Base-by-base conservation (phyloP, 2,888 invertebrate genomes). In the Andrena hattorfiana region DNA sequence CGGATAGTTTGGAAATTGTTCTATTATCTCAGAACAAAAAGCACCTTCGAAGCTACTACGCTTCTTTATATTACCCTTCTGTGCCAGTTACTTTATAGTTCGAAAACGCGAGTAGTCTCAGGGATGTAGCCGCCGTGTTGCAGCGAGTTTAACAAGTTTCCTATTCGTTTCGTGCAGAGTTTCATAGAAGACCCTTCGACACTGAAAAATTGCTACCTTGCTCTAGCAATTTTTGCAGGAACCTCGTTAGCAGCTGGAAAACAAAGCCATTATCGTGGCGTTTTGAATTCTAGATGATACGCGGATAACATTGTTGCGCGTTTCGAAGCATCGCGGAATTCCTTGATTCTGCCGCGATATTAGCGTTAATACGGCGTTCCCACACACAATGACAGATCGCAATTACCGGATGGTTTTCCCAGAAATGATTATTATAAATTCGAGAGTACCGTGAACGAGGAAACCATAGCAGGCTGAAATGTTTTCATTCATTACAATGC, bases 221-320 rank as follows among this genome's bases (percentile, higher is more conserved):
- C 62, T 70, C 23, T 16, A 51, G 72, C 48, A 74, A 66, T 30
- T 62, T 78, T 73, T 64, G 28, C 32, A 60, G 30, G n/a, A 28
- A 56, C 48, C 64, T 87, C 51, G 81, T 71, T 67, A 73, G 23
- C 56, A 77, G 51, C 60, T 72, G 66, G 70, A 71, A 77, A 72
- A 73, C 66, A 71, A 60, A 49, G 60, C 76, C 64, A 81, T 89
- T 85, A 85, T 81, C 75, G 68, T n/a, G 66, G 62, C 77, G 59
- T 79, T 83, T 83, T 84, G 85, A 84, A 85, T 83, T 77, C 77
- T 23, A 76, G 74, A 81, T 78, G 77, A 60, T 80, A 74, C 74
- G 54, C 42, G 78, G 81, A 77, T 77, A 85, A 80, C 81, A 89
- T 87, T 89, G 84, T 88, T 84, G 83, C 87, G 84, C 70, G 87